Base-by-base conservation (phyloP, 2,113 vertebrate species). In the Manacus vitellinus region DNA sequence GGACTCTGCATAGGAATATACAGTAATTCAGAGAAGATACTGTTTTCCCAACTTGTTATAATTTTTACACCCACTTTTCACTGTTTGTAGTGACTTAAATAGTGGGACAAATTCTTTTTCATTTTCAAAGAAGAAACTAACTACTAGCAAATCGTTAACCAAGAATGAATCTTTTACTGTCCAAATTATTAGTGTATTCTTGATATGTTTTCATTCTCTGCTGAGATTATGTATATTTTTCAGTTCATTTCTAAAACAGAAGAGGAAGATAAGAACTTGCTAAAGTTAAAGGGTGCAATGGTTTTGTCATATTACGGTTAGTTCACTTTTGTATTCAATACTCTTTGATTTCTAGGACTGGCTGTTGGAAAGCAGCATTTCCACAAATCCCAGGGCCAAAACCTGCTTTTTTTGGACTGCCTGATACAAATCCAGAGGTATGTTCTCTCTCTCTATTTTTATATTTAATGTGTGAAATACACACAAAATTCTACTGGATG, bases 351-450 rank as follows among this genome's bases (percentile, higher is more conserved):
- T 85, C 13, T 43, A 97, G 96, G 61, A 87, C 65, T 61, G 47
- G 70, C 49, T 94, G 31, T n/a, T 97, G 93, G 95, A 89, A 94
- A 35, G 41, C 52, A 85, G 33, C 35, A 68, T 91, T 97, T 84
- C 73, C 89, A 78, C 65, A 81, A 49, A 80, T 97, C 37, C 96
- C 96, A 85, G 58, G 81, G 43, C 95, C 96, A 59, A 97, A 95
- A 85, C 23, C 24, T 41, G 13, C 7, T 28, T 68, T 96, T 68
- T 4, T 2, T 10, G 39, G 41, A n/a, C 14, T 61, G 4, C 3
- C 10, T 81, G 66, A 91, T 59, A 52, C 44, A 89, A 89, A 92
- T n/a, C 6, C 61, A 91, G 77, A 94, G 73, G 96, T 94, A 61
- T 28, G 8, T 55, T 86, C 12, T 84, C 14, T 66, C 11, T 70